Percentiles rank a stretch among this genome's conserved stretches.
Evolutionary conservation across 2,113 vertebrate genomes (phyloP).

Genomic region (Strigops habroptila): DNA sequence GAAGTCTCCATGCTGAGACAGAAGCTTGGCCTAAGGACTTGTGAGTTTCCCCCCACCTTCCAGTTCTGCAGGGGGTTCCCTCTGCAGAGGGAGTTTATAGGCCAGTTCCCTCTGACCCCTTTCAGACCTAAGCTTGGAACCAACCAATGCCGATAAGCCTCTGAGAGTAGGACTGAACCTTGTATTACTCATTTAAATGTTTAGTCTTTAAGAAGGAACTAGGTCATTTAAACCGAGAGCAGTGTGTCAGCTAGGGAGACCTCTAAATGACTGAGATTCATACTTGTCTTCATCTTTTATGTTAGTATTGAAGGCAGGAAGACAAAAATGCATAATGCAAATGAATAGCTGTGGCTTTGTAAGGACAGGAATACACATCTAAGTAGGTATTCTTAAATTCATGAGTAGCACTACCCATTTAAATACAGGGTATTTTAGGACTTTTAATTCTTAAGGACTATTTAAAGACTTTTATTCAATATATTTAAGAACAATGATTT

Average conservation of each 20-base stretch:
- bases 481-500: background rate
- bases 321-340: background rate
- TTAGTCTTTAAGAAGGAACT: background rate
- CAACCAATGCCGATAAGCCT: rapidly evolving
- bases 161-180: background rate
- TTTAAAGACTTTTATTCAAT: background rate
- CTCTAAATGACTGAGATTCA: background rate
- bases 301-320: background rate
- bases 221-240: background rate
- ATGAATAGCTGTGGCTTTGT: background rate
- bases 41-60: background rate
- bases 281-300: background rate
- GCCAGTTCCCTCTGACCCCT: background rate
- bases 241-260: background rate
- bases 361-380: background rate
- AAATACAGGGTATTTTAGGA: background rate
- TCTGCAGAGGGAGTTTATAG: too few species aligned
- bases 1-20: background rate
- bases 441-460: background rate
- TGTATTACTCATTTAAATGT: background rate
- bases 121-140: background rate
- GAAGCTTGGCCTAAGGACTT: background rate
- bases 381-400: background rate
- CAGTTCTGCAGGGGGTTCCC: background rate
- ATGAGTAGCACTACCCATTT: background rate